These are phyloP conservation scores for Megalopta genalis DNA, from an alignment of 1,140 invertebrate genomes.

Conservation along the genomic window DNA sequence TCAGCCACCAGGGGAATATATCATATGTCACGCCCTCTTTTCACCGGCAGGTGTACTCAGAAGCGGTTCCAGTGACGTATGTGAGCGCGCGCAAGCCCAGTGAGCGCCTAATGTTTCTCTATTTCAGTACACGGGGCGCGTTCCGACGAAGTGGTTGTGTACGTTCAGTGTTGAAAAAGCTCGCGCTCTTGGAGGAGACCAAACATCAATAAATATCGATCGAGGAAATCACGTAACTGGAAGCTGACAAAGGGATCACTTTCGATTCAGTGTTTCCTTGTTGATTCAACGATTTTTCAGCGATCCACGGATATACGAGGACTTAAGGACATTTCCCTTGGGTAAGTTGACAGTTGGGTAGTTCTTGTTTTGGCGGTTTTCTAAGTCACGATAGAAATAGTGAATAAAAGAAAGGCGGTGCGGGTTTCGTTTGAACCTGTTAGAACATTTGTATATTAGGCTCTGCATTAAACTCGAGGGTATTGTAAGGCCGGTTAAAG, in stretches of 20 bases:
- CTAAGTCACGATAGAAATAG: no score
- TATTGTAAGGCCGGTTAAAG: no score
- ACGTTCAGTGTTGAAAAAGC: conserved; percentile 11
- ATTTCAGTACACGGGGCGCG: conserved; percentile 52
- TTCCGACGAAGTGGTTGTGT: conserved; percentile 40
- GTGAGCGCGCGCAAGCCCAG: conserved; percentile 6
- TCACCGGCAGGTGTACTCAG: conserved; percentile 44
- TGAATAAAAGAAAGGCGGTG: no score
- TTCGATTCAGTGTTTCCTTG: background rate
- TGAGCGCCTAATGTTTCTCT: conserved; percentile 9
- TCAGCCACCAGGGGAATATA: background rate
- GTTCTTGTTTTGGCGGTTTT: background rate
- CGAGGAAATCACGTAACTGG: conserved; percentile 1
- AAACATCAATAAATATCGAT: background rate
- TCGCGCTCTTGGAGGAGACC: background rate
- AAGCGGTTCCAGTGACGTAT: conserved; percentile 40
- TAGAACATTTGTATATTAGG: no score
- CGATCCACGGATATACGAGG: no score
- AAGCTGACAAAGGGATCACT: background rate
- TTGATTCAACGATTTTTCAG: background rate
- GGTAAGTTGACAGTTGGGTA: conserved; percentile 28
- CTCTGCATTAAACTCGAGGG: no score
- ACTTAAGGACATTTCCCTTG: conserved; percentile 15
- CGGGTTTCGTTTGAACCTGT: no score
- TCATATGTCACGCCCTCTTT: conserved; percentile 46